Evolutionary conservation across 2,888 invertebrate genomes (phyloP).

Genomic region (Linnaemya tessellans): DNA sequence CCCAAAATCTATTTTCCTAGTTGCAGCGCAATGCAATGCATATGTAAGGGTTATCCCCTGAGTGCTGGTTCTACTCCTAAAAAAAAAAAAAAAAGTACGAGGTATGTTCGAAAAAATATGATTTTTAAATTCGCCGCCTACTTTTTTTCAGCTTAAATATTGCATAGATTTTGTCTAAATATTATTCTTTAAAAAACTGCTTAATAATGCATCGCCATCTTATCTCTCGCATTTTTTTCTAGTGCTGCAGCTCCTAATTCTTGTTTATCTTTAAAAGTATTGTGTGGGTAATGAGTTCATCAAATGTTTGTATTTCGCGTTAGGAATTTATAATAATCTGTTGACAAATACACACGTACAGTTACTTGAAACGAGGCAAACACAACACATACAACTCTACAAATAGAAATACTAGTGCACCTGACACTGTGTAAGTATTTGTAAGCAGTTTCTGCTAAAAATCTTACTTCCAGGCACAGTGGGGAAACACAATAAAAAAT

Average conservation of each 20-base stretch:
- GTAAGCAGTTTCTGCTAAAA: conserved; percentile 6
- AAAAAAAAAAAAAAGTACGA: too few relatives aligned
- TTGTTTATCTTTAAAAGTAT: conserved; percentile 18
- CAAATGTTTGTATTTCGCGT: conserved; percentile 54
- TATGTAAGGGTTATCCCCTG: too few relatives aligned
- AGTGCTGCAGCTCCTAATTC: background rate
- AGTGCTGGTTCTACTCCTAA: too few relatives aligned
- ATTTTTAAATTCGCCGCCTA: too few relatives aligned
- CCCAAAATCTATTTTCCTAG: too few relatives aligned
- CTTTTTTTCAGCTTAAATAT: background rate
- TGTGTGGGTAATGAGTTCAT: conserved; percentile 50
- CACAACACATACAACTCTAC: background rate
- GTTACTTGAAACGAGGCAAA: background rate
- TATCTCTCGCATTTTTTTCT: background rate
- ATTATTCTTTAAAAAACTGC: background rate
- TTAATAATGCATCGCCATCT: conserved; percentile 7
- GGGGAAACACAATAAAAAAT: background rate
- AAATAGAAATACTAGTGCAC: background rate
- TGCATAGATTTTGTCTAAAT: background rate
- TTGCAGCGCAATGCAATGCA: too few relatives aligned
- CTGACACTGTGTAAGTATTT: background rate
- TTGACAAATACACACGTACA: conserved; percentile 7
- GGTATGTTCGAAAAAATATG: too few relatives aligned
- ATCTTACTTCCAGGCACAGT: conserved; percentile 24
- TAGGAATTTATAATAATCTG: conserved; percentile 60